phyloP scores from a whole-genome alignment of 1,140 invertebrate species.

The Littorina saxatilis region DNA sequence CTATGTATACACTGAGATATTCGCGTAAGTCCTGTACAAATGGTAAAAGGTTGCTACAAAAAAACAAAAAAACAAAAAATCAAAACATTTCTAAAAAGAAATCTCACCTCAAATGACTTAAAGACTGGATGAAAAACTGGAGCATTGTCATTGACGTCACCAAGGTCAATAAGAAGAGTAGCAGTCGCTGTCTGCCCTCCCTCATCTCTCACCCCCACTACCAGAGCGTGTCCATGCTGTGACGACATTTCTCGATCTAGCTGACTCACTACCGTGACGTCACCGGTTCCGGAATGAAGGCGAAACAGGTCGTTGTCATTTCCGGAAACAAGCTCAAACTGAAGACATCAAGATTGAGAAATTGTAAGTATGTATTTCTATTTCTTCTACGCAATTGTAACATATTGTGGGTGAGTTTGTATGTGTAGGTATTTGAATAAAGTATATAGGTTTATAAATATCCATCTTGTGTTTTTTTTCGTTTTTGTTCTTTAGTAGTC shows the following conservation, averaged over 20 bases:
- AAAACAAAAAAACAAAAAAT: too few relatives aligned
- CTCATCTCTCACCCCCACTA: background rate
- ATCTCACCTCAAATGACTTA: background rate
- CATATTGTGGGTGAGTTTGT: too few relatives aligned
- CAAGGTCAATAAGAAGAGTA: background rate
- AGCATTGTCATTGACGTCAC: slow-evolving; percentile 22
- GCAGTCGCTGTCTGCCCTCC: background rate
- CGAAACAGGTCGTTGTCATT: background rate
- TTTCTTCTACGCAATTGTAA: too few relatives aligned
- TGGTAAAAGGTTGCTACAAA: too few relatives aligned
- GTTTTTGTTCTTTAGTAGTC: too few relatives aligned
- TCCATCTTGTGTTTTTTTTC: too few relatives aligned
- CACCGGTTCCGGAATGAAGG: background rate
- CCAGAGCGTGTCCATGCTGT: slow-evolving; percentile 23
- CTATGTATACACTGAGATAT: too few relatives aligned
- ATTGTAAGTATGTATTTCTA: too few relatives aligned
- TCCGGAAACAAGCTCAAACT: background rate
- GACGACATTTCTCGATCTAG: slow-evolving; percentile 23
- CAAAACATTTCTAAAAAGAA: too few relatives aligned
- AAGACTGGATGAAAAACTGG: background rate
- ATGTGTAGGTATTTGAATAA: too few relatives aligned
- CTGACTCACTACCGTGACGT: background rate
- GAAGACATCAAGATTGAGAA: background rate
- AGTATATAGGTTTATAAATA: too few relatives aligned
- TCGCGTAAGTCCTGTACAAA: too few relatives aligned